phyloP scores from a whole-genome alignment of 2,113 vertebrate genomes.

The Odobenus rosmarus region DNA sequence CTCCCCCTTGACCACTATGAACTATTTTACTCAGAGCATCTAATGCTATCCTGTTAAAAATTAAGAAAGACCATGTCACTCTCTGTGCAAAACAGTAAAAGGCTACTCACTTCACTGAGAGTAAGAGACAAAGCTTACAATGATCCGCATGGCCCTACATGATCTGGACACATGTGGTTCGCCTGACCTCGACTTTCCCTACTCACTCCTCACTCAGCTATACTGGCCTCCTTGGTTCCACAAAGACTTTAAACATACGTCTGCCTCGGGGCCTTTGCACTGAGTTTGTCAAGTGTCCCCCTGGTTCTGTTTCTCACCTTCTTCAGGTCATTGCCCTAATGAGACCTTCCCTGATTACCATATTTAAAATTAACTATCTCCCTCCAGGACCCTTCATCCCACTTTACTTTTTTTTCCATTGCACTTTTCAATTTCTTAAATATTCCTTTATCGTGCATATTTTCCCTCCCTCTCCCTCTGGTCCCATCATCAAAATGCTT shows the following conservation, averaged over 20 bases:
- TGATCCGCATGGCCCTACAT: fast-evolving
- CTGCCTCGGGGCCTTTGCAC: background rate
- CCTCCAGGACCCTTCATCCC: background rate
- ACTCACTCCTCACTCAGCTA: background rate
- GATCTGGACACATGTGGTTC: too few relatives aligned
- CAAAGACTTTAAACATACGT: background rate
- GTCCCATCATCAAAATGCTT: background rate
- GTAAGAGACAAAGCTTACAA: background rate
- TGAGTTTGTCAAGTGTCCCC: too few relatives aligned
- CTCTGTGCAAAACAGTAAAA: background rate
- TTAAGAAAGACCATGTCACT: background rate
- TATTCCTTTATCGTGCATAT: background rate
- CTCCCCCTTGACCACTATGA: background rate
- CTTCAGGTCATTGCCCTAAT: background rate
- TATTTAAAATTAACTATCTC: background rate
- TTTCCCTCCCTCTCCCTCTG: background rate
- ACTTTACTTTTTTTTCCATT: background rate
- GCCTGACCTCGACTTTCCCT: background rate
- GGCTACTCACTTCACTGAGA: background rate
- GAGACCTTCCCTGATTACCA: background rate
- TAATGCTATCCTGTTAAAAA: background rate
- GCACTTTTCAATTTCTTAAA: background rate
- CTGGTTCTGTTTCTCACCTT: background rate
- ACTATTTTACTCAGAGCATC: background rate
- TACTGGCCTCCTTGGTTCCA: background rate